These are phyloP conservation scores for Sebastolobus alascanus DNA, from an alignment of 2,797 vertebrate species.

Conservation along the genomic window DNA sequence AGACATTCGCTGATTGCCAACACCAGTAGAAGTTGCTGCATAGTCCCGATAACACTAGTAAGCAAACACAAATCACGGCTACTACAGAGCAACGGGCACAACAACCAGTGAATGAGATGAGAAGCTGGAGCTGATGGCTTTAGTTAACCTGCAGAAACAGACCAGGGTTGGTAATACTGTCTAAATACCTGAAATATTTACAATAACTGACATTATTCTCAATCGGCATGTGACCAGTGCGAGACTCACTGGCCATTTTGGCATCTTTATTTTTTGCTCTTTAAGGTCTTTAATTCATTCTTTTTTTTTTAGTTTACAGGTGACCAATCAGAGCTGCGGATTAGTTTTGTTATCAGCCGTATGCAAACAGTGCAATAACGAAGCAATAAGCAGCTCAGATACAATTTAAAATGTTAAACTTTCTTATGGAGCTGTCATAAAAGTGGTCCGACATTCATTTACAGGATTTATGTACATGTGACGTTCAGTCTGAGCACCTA, in stretches of 20 bases:
- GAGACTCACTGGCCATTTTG: slow-evolving; percentile 28
- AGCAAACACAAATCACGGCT: slow-evolving; percentile 85
- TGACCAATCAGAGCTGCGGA: slow-evolving; percentile 48
- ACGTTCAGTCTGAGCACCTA: slow-evolving; percentile 49
- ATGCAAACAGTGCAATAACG: slow-evolving; percentile 49
- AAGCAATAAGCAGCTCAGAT: slow-evolving; percentile 49
- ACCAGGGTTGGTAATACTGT: slow-evolving; percentile 45
- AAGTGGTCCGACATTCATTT: slow-evolving; percentile 76
- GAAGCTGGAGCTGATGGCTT: slow-evolving; percentile 66
- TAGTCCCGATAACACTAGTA: slow-evolving; percentile 80
- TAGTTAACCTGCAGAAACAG: slow-evolving; percentile 64
- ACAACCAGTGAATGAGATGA: slow-evolving; percentile 81
- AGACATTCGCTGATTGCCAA: slow-evolving; percentile 57
- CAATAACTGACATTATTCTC: slow-evolving; percentile 50
- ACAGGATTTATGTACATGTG: slow-evolving; percentile 60
- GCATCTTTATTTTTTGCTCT: slow-evolving; percentile 35
- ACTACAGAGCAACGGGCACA: slow-evolving; percentile 85
- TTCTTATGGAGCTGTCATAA: slow-evolving; percentile 60
- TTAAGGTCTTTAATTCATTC: slow-evolving; percentile 36
- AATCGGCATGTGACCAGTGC: slow-evolving; percentile 7
- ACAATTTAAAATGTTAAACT: slow-evolving; percentile 34
- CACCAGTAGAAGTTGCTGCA: slow-evolving; percentile 87
- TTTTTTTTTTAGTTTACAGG: slow-evolving; percentile 7
- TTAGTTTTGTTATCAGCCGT: slow-evolving; percentile 26
- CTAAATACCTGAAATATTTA: slow-evolving; percentile 70